phyloP scores from a whole-genome alignment of 2,888 invertebrate species.

The Melanostoma mellinum region DNA sequence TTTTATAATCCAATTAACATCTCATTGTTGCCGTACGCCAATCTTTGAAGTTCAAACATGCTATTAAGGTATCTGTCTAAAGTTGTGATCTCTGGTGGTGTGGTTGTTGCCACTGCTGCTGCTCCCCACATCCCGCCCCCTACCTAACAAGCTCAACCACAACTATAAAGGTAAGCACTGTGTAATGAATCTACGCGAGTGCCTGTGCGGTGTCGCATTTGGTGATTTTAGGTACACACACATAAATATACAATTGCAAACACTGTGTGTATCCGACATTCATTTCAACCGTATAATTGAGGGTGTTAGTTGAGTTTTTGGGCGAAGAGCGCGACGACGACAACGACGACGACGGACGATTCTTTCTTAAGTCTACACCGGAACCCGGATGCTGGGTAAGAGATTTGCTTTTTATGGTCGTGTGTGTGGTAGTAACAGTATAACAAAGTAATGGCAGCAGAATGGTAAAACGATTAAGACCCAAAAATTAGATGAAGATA shows the following conservation, averaged over 20 bases:
- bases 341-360: background rate
- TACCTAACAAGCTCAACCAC: constrained; percentile 35
- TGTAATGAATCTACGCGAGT: constrained; percentile 48
- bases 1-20: constrained; percentile 72
- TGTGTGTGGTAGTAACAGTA: constrained; percentile 34
- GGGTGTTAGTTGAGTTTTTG: constrained; percentile 9
- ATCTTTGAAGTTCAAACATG: constrained; percentile 67
- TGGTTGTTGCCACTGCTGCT: constrained; percentile 15
- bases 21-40: constrained; percentile 64
- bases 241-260: background rate
- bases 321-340: background rate
- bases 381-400: constrained; percentile 2
- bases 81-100: constrained; percentile 48
- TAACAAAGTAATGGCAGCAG: constrained; percentile 32
- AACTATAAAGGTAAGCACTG: constrained; percentile 53
- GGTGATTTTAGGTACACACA: background rate
- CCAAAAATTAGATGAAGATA: constrained; percentile 44
- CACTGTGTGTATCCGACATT: background rate
- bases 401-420: constrained; percentile 45
- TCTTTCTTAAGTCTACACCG: background rate
- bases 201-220: constrained; percentile 13
- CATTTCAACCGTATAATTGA: constrained; percentile 44
- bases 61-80: constrained; percentile 56
- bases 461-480: constrained; percentile 58
- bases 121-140: background rate